phyloP scores from a whole-genome alignment of 1,140 invertebrate genomes.

The Lordiphosa clarofinis region DNA sequence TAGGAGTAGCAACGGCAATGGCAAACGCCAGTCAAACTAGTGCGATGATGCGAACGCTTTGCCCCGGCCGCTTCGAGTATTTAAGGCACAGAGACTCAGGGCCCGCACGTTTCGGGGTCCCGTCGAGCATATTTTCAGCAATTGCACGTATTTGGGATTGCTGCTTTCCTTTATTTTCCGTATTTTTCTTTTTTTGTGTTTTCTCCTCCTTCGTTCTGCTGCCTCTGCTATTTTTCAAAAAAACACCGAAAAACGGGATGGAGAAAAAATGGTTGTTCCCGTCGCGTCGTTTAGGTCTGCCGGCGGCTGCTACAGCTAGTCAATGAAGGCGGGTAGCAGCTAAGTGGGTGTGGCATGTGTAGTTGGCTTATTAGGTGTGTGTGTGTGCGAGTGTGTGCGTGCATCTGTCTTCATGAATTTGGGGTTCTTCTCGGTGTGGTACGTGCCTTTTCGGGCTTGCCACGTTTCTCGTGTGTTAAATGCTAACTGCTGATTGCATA shows the following conservation, averaged over 20 bases:
- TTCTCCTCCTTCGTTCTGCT: conserved; percentile 18
- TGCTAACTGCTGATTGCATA: conserved; percentile 69
- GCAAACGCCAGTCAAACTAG: conserved; percentile 37
- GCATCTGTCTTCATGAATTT: conserved; percentile 62
- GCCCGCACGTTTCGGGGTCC: conserved; percentile 51
- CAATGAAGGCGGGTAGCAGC: conserved; percentile 39
- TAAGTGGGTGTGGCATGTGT: conserved; percentile 16
- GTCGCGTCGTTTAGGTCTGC: conserved; percentile 16
- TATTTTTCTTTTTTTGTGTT: conserved; percentile 5
- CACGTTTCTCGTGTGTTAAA: conserved; percentile 54
- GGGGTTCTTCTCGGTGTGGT: conserved; percentile 33
- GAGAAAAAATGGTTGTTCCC: neutral
- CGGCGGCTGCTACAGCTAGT: conserved; percentile 10
- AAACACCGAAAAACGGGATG: neutral
- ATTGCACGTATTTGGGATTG: conserved; percentile 70
- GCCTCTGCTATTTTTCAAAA: conserved; percentile 22
- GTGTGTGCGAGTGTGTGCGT: conserved; percentile 13
- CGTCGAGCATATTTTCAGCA: conserved; percentile 61
- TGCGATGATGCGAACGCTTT: conserved; percentile 18
- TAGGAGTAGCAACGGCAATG: conserved; percentile 64
- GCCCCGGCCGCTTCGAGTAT: conserved; percentile 26
- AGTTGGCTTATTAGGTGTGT: conserved; percentile 58
- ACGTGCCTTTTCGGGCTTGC: conserved; percentile 58
- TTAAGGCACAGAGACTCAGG: conserved; percentile 51
- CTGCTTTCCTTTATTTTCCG: conserved; percentile 1